phyloP scores from a whole-genome alignment of 2,797 vertebrate genomes.

The Tapera naevia region DNA sequence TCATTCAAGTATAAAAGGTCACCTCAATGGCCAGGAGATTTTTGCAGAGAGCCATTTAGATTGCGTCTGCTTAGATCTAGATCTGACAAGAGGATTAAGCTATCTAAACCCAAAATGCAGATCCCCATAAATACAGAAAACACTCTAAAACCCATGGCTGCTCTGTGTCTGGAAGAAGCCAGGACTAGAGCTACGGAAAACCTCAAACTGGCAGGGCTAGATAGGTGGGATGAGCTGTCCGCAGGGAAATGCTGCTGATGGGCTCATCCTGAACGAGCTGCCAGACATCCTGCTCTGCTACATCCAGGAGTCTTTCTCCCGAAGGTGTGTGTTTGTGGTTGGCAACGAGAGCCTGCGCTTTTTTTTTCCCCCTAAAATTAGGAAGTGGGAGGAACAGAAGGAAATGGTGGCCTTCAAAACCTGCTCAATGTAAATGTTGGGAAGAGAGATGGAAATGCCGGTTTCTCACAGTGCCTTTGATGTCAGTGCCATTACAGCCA shows the following conservation, averaged over 20 bases:
- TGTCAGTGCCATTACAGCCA: not conserved
- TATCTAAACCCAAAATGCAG: not conserved
- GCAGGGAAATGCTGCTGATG: not conserved
- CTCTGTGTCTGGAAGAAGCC: not conserved
- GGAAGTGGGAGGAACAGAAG: conserved; percentile 37
- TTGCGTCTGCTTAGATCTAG: not conserved
- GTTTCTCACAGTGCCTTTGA: not conserved
- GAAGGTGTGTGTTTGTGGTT: not conserved
- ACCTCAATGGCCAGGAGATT: not conserved
- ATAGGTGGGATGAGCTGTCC: not conserved
- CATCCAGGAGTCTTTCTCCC: not conserved
- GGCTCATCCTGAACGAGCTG: not conserved
- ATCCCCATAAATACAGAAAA: not conserved
- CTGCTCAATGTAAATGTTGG: not conserved
- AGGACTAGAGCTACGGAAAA: not conserved
- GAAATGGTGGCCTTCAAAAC: not conserved
- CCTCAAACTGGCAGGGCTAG: not conserved
- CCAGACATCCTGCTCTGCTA: not conserved
- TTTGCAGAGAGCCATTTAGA: not conserved
- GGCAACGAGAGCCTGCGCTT: not conserved
- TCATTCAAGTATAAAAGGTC: not conserved
- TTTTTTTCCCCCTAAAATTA: not conserved
- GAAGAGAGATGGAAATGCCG: not conserved
- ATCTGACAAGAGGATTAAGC: not conserved
- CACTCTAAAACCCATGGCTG: not conserved